Evolutionary conservation across 2,888 invertebrate genomes (phyloP).

Genomic region (Allolobophora icterica): DNA sequence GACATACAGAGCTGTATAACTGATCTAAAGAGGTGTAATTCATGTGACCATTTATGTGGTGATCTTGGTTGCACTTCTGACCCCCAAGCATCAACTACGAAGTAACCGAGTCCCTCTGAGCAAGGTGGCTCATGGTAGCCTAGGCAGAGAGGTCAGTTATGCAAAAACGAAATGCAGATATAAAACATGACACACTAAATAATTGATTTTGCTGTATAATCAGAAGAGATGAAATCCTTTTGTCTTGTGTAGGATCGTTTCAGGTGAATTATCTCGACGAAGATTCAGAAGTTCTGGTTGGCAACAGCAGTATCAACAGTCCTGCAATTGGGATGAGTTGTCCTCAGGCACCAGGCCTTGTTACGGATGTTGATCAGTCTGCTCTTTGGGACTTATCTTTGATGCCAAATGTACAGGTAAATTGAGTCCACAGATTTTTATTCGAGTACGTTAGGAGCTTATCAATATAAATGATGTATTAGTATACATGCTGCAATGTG

Average conservation of each 20-base stretch:
- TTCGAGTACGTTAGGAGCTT: too few species aligned
- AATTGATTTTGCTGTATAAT: background rate
- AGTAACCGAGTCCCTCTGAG: too few species aligned
- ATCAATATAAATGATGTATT: too few species aligned
- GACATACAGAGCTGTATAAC: too few species aligned
- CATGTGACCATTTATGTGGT: background rate
- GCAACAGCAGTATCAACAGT: background rate
- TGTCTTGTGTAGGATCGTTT: background rate
- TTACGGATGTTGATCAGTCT: conserved; percentile 1
- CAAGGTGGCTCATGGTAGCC: too few species aligned
- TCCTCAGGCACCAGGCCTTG: background rate
- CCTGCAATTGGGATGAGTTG: background rate
- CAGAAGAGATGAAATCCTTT: background rate
- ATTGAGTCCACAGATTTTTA: background rate
- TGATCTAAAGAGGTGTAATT: too few species aligned
- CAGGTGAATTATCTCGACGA: background rate
- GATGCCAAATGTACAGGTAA: background rate
- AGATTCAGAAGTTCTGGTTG: conserved; percentile 17
- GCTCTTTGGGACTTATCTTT: background rate
- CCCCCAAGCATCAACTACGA: too few species aligned
- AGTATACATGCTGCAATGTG: too few species aligned
- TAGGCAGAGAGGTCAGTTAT: background rate
- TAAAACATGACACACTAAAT: background rate
- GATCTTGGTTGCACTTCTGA: too few species aligned
- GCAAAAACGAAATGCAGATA: background rate